Percentiles rank a stretch among this genome's conserved stretches.
phyloP scores from a whole-genome alignment of 1,140 invertebrate species.

The Macrobrachium nipponense region DNA sequence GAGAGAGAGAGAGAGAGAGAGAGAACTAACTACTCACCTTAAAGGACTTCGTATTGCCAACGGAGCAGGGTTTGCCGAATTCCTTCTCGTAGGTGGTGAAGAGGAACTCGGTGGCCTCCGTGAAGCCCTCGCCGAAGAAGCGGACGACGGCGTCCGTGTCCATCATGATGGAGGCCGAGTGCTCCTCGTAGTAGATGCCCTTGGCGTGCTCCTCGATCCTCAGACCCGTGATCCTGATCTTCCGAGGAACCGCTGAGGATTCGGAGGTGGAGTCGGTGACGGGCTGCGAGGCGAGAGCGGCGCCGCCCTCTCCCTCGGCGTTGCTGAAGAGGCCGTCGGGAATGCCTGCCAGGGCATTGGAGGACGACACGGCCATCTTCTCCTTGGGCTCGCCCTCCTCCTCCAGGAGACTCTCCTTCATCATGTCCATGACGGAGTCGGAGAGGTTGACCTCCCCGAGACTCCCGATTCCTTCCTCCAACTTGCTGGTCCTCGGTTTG shows the following conservation, averaged over 20 bases:
- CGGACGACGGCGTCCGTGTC: conserved; percentile 10
- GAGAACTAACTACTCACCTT: background rate
- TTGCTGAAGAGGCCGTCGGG: background rate
- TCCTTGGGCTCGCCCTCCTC: too few species aligned
- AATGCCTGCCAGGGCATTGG: too few species aligned
- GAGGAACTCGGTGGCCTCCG: conserved; percentile 1
- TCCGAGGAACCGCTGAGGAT: background rate
- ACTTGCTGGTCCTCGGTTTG: too few species aligned
- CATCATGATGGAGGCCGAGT: conserved; percentile 1
- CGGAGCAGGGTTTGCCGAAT: background rate
- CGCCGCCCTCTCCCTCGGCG: background rate
- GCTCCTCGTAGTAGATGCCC: conserved; percentile 30
- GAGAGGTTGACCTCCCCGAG: too few species aligned
- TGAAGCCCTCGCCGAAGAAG: conserved; percentile 31
- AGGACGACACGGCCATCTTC: too few species aligned
- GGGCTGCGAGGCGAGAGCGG: background rate
- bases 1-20: background rate
- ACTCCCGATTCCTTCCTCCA: too few species aligned
- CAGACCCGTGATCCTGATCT: conserved; percentile 24
- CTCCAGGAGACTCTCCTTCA: too few species aligned
- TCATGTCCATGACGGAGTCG: too few species aligned
- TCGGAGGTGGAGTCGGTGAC: background rate
- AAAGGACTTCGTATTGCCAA: conserved; percentile 21
- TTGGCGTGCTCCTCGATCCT: conserved; percentile 32
- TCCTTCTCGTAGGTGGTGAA: conserved; percentile 16